Conservation (phyloP, 2,888 invertebrate genomes). For the Hecatera dysodea region DNA sequence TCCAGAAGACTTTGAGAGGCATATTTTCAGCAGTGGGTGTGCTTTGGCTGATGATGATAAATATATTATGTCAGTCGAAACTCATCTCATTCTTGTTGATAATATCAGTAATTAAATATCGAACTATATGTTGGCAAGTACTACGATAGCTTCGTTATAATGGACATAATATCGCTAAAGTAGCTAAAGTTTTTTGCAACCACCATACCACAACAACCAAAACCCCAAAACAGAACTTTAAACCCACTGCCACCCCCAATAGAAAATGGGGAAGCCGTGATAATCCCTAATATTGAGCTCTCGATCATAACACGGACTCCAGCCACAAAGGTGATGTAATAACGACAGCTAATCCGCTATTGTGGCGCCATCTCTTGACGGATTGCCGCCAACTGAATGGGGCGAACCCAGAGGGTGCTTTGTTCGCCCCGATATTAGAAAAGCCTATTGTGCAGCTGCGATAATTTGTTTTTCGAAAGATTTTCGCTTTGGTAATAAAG, state of each 20-base stretch:
- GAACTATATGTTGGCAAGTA: background rate
- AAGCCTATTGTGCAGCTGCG: constrained; percentile 79
- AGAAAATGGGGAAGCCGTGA: constrained; percentile 84
- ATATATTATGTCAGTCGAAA: too few relatives aligned
- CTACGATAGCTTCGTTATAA: too few relatives aligned
- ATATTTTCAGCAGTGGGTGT: too few relatives aligned
- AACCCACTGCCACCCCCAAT: constrained; percentile 57
- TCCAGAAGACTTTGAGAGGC: too few relatives aligned
- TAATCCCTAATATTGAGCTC: constrained; percentile 89
- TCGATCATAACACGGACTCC: constrained; percentile 85
- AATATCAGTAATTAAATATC: background rate
- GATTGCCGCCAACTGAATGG: constrained; percentile 86
- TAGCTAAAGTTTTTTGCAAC: background rate
- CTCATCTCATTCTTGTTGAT: background rate
- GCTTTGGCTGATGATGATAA: too few relatives aligned
- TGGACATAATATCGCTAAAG: too few relatives aligned
- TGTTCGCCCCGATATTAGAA: constrained; percentile 84
- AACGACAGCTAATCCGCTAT: constrained; percentile 88
- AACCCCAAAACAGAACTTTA: constrained; percentile 31
- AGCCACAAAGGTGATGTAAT: constrained; percentile 89
- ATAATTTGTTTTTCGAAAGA: constrained; percentile 85
- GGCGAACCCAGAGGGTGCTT: constrained; percentile 86
- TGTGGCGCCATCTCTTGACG: constrained; percentile 90
- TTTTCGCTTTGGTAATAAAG: constrained; percentile 69
- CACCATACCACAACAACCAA: constrained; percentile 7